Percentiles rank a stretch among this genome's conserved stretches.
Evolutionary conservation across 2,888 invertebrate genomes (phyloP).

Genomic region (Helicoverpa assulta): DNA sequence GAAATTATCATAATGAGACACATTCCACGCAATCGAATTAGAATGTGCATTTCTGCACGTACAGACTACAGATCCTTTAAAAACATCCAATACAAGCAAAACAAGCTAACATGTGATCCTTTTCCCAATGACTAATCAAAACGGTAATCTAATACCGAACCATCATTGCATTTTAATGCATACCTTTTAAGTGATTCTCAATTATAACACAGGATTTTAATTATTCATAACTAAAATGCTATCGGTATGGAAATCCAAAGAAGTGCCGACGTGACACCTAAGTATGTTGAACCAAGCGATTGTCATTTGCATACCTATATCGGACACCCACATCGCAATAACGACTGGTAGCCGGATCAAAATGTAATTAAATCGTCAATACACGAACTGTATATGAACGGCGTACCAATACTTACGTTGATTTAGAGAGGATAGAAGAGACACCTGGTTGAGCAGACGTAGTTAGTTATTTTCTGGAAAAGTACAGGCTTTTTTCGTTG

Average conservation of each 20-base stretch:
- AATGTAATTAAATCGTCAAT: constrained; percentile 89
- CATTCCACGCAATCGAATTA: constrained; percentile 31
- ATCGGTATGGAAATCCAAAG: constrained; percentile 75
- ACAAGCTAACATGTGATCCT: constrained; percentile 19
- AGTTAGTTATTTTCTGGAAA: background rate
- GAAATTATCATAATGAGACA: constrained; percentile 28
- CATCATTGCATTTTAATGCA: constrained; percentile 48
- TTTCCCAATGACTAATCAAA: constrained; percentile 1
- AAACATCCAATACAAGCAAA: constrained; percentile 41
- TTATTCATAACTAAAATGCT: constrained; percentile 66
- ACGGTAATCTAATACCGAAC: constrained; percentile 27
- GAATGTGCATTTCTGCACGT: constrained; percentile 42
- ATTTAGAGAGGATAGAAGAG: constrained; percentile 67
- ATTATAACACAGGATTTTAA: constrained; percentile 66
- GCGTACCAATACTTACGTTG: constrained; percentile 77
- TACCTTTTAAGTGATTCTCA: constrained; percentile 54
- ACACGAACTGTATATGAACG: constrained; percentile 86
- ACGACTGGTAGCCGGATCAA: constrained; percentile 85
- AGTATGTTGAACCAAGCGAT: constrained; percentile 66
- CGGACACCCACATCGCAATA: constrained; percentile 89
- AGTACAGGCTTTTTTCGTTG: too few species aligned
- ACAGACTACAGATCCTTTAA: constrained; percentile 30
- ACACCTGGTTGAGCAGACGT: constrained; percentile 37
- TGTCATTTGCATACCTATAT: constrained; percentile 84
- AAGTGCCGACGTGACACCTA: constrained; percentile 75